phyloP scores from a whole-genome alignment of 2,888 invertebrate genomes.

The Cheilosia grossa region DNA sequence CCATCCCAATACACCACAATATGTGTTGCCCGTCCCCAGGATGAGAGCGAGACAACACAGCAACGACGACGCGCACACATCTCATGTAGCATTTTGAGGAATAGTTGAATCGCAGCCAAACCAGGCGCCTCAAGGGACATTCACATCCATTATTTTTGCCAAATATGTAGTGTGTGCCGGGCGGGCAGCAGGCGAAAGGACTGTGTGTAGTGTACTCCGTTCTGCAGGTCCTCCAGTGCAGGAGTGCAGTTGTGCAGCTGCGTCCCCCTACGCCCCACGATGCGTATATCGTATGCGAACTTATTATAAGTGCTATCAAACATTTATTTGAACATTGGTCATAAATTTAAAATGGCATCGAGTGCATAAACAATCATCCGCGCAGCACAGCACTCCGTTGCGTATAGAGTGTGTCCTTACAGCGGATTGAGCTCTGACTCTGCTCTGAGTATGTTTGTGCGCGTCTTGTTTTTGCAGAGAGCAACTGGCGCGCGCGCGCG shows the following conservation, averaged over 20 bases:
- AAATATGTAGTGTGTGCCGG: slow-evolving; percentile 69
- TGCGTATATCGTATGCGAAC: slow-evolving; percentile 52
- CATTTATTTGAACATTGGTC: slow-evolving; percentile 77
- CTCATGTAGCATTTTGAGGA: slow-evolving; percentile 69
- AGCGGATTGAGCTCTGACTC: slow-evolving; percentile 27
- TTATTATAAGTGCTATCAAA: slow-evolving; percentile 76
- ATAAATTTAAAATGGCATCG: slow-evolving; percentile 76
- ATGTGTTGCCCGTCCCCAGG: slow-evolving; percentile 54
- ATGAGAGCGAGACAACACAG: slow-evolving; percentile 39
- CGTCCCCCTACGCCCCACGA: background rate
- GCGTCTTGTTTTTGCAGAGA: slow-evolving; percentile 33
- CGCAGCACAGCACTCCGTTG: slow-evolving; percentile 40
- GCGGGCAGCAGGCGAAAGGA: slow-evolving; percentile 50
- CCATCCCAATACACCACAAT: slow-evolving; percentile 61
- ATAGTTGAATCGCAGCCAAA: slow-evolving; percentile 75
- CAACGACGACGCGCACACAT: slow-evolving; percentile 50
- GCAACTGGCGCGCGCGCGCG: slow-evolving; percentile 34
- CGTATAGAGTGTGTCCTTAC: slow-evolving; percentile 50
- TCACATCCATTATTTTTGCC: slow-evolving; percentile 75
- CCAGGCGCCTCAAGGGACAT: slow-evolving; percentile 75
- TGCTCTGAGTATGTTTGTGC: slow-evolving; percentile 5
- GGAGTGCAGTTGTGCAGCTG: slow-evolving; percentile 22
- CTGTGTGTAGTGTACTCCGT: slow-evolving; percentile 1
- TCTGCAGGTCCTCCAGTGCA: slow-evolving; percentile 11
- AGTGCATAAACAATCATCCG: slow-evolving; percentile 74